phyloP scores from a whole-genome alignment of 2,113 vertebrate species.

The Silurus meridionalis region DNA sequence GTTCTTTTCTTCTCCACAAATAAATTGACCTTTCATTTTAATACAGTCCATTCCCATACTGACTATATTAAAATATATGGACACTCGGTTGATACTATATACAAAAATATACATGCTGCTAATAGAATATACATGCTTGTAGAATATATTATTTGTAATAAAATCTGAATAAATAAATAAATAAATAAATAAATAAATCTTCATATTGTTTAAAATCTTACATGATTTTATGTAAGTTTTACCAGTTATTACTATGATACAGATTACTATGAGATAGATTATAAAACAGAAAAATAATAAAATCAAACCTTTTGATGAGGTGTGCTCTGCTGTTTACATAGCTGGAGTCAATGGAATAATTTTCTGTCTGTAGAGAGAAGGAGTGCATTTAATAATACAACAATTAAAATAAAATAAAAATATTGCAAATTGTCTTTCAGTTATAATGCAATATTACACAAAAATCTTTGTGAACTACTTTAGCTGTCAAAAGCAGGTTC shows the following conservation, averaged over 20 bases:
- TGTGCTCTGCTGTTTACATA: slow-evolving; percentile 99
- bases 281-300: slow-evolving; percentile 52
- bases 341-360: slow-evolving; percentile 98
- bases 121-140: background rate
- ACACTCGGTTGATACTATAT: background rate
- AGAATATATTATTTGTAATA: background rate
- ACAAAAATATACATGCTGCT: background rate
- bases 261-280: background rate
- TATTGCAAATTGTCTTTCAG: slow-evolving; percentile 75
- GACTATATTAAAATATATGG: background rate
- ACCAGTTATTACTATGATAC: background rate
- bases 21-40: no score
- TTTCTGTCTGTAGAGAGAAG: slow-evolving; percentile 87
- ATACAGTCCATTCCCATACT: no score
- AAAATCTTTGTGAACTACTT: slow-evolving; percentile 69
- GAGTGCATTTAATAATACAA: slow-evolving; percentile 69
- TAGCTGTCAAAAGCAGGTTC: slow-evolving; percentile 68
- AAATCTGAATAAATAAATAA: background rate
- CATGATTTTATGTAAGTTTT: background rate
- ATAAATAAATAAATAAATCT: background rate
- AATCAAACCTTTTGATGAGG: slow-evolving; percentile 98
- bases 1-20: no score
- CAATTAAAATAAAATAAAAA: slow-evolving; percentile 70
- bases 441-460: slow-evolving; percentile 77
- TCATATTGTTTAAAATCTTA: background rate